Evolutionary conservation across 2,888 invertebrate species (phyloP), one percentile per base, ranked within the genome.

Genomic region (Campoplex capitator): DNA sequence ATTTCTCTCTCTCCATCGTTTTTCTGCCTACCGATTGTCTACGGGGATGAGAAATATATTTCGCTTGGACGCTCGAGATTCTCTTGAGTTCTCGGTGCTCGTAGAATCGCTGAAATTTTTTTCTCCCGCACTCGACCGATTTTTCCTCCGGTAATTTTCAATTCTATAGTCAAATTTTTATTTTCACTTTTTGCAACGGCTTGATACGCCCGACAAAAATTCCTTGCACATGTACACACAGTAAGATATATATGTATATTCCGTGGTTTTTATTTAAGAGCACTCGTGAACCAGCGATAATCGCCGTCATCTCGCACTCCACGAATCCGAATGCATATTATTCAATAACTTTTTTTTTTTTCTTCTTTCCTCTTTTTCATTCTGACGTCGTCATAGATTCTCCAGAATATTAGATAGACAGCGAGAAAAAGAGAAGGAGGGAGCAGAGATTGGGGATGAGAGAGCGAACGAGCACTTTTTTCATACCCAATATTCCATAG

Each of bases 161-260:
- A 84, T 84, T 84, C 80, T 84, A 58, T 84, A 58, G 56, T 75
- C 58, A 58, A 68, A 80, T 80, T 28, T 48, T 28, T 48, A 70
- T 80, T 84, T 67, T 70, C 51, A 56, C 62, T 68, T 68, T 54
- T 74, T 65, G 54, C 3, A 9, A 38, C 23, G 16, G 67, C 65
- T 45, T 67, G 32, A 45, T 56, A 45, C 28, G 58, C 67, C 75
- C 56, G 54, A 73, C 56, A 84, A 67, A 56, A 48, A 38, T 65
- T 84, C 51, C 18, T 32, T 73, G 3, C 56, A 23, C 42, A 42
- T 73, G 51, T n/a, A 54, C 18, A 32, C 48, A 35, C 32, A 73
- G 51, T 9, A 35, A 3, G 16, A 54, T 73, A 42, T 74, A 74
- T 74, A 38, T 65, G 65, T 42, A 51, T 75, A 51, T 75, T 78